Evolutionary conservation across 2,113 vertebrate species (phyloP).

Genomic region (Meleagris gallopavo): DNA sequence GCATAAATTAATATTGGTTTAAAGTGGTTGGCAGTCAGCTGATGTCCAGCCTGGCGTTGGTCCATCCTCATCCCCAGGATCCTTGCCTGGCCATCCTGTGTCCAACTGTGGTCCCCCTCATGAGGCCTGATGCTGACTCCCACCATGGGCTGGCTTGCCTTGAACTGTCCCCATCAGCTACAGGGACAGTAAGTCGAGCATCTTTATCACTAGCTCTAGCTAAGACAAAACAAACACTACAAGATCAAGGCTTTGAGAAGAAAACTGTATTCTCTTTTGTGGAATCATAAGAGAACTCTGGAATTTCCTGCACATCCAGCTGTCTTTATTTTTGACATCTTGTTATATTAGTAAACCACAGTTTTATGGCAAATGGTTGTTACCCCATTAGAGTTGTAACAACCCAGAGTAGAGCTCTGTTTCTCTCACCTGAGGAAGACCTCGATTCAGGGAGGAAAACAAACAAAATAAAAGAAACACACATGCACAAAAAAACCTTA

Average conservation of each 20-base stretch:
- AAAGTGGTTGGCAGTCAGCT: not conserved
- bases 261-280: not conserved
- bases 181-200: not conserved
- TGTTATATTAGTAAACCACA: not conserved
- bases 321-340: not conserved
- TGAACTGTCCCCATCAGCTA: not conserved
- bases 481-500: not conserved
- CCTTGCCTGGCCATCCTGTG: not conserved
- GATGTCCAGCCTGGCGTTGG: not conserved
- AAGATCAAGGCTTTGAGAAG: not conserved
- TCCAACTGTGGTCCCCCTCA: not conserved
- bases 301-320: not conserved
- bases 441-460: not conserved
- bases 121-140: not conserved
- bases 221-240: not conserved
- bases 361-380: not conserved
- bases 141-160: fast-evolving
- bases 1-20: not conserved
- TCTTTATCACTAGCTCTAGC: not conserved
- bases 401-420: not conserved
- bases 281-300: not conserved
- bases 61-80: not conserved
- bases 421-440: not conserved
- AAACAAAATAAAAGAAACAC: not conserved
- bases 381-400: not conserved